Evolutionary conservation across 1,140 invertebrate genomes (phyloP).

Genomic region (Drosophila pachea): DNA sequence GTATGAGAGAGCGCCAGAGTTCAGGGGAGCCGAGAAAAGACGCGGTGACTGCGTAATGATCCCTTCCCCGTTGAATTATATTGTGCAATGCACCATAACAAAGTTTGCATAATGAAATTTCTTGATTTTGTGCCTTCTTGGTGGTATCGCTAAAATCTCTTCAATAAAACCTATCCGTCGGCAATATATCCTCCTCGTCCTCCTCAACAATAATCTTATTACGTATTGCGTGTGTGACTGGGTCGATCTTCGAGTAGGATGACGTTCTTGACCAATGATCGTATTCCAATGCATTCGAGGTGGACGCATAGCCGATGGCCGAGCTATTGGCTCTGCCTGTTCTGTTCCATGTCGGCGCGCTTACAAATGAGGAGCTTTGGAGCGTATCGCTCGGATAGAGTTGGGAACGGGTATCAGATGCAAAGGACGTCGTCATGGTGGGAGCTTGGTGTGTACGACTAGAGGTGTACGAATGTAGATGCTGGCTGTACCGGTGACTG

Average conservation of each 20-base stretch:
- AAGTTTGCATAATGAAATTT: conserved; percentile 1
- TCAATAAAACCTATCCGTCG: conserved; percentile 76
- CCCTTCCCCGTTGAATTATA: background rate
- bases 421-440: conserved; percentile 17
- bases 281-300: conserved; percentile 21
- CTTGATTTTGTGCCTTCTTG: conserved; percentile 5
- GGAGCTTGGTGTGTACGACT: conserved; percentile 10
- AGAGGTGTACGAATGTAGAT: conserved; percentile 24
- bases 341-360: conserved; percentile 1
- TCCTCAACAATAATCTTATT: conserved; percentile 76
- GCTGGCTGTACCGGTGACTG: conserved; percentile 4
- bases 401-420: conserved; percentile 2
- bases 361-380: conserved; percentile 55
- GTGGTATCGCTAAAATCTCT: conserved; percentile 66
- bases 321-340: conserved; percentile 31
- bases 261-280: conserved; percentile 41
- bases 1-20: too few relatives aligned
- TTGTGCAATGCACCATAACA: conserved; percentile 19
- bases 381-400: conserved; percentile 26
- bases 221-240: conserved; percentile 71
- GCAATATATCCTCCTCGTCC: conserved; percentile 75
- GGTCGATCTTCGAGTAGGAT: conserved; percentile 63
- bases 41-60: too few relatives aligned
- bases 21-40: too few relatives aligned
- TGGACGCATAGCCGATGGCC: conserved; percentile 9